phyloP scores from a whole-genome alignment of 2,888 invertebrate genomes.

The Epistrophella euchroma region DNA sequence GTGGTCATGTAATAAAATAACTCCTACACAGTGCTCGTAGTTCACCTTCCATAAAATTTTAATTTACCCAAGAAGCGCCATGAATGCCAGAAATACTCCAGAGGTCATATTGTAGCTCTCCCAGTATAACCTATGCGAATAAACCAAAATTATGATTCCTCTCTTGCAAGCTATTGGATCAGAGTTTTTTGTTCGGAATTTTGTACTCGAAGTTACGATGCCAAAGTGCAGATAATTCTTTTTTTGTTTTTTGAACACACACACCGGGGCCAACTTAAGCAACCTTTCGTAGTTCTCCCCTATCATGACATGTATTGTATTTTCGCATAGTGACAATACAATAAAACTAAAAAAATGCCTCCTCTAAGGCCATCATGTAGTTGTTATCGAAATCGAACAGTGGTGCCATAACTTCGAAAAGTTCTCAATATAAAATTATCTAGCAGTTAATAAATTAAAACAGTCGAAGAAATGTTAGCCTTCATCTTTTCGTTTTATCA shows the following conservation, averaged over 20 bases:
- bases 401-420: neutral
- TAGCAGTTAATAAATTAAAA: no score
- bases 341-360: conserved; percentile 51
- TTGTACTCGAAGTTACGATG: conserved; percentile 35
- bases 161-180: conserved; percentile 3
- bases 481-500: no score
- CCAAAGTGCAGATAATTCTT: conserved; percentile 71
- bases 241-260: conserved; percentile 42
- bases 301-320: conserved; percentile 45
- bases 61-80: conserved; percentile 15
- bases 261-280: conserved; percentile 56
- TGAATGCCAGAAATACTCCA: conserved; percentile 27
- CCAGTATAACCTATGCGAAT: conserved; percentile 52
- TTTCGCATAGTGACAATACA: conserved; percentile 49
- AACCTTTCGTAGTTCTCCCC: conserved; percentile 44
- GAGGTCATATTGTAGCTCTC: conserved; percentile 7
- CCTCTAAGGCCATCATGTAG: conserved; percentile 27
- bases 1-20: no score
- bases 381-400: neutral
- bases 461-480: no score
- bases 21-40: neutral
- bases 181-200: neutral
- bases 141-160: conserved; percentile 50
- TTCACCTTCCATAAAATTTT: neutral
- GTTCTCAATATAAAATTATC: neutral